Base-by-base conservation (phyloP, 2,113 vertebrate species). In the Mesembrinibis cayennensis region DNA sequence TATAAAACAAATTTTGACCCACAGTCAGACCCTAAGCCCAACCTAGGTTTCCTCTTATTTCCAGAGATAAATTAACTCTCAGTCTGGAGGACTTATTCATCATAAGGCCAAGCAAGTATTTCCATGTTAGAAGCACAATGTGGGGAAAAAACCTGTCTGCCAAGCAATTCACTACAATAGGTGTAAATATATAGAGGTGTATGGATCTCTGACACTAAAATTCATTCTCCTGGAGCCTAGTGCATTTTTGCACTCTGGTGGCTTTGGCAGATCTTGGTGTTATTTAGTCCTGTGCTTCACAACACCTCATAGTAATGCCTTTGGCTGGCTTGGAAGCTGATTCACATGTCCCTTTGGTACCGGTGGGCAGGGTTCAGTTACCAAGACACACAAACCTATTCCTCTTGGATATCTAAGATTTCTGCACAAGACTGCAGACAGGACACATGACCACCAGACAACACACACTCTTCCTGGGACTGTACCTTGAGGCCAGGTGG, bases 271-370 rank as follows among this genome's bases (percentile, higher is more conserved):
- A 69, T 49, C 30, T 40, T 2, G 1, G 38, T 23, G 27, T 77
- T 63, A 45, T 1, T 23, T 11, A 74, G 52, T 32, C 65, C n/a
- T 55, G 20, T 55, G 73, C 25, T 79, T 66, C 53, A 50, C 38
- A 76, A 6, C 15, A 45, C 6, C 18, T 56, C 3, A 5, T 3
- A 77, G 32, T 4, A 76, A 40, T 2, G 20, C 16, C 30, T 80
- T 65, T 0, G 0, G 53, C 2, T 16, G 34, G 21, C 49, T 36
- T 77, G 16, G 45, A 59, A 85, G 13, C 18, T n/a, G 70, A 61
- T 27, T 45, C 2, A 7, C 8, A 1, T 10, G 4, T 40, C 26
- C 26, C 30, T 72, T 58, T 83, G 45, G 63, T 70, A 53, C 16
- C 26, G 58, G 36, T 26, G 53, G n/a, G 45, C 27, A 86, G 20